These are phyloP conservation scores for Diceros bicornis DNA, from an alignment of 2,797 vertebrate genomes.

Conservation along the genomic window DNA sequence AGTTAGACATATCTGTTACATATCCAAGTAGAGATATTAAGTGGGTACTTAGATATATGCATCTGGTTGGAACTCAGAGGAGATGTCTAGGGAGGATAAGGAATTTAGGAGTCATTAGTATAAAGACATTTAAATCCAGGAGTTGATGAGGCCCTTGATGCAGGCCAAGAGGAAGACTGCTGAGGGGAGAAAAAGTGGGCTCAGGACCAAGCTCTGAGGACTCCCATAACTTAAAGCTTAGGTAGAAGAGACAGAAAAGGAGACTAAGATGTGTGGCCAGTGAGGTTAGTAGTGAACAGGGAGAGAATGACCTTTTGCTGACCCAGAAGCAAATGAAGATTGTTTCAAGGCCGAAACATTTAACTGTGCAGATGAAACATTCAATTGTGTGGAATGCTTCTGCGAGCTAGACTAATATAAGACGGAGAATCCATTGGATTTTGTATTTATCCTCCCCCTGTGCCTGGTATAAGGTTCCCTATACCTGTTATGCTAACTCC, in stretches of 20 bases:
- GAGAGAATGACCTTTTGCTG: background rate
- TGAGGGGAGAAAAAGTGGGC: background rate
- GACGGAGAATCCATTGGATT: background rate
- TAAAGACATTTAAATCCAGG: background rate
- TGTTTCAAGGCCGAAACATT: conserved; percentile 5
- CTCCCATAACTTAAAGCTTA: background rate
- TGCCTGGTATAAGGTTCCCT: background rate
- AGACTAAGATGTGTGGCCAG: background rate
- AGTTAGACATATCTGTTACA: background rate
- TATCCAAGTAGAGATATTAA: background rate
- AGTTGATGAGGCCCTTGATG: background rate
- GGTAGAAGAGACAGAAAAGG: background rate
- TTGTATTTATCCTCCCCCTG: background rate
- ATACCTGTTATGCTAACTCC: background rate
- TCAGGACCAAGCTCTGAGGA: background rate
- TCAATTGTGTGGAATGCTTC: background rate
- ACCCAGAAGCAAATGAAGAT: background rate
- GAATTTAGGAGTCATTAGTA: background rate
- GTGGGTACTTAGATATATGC: background rate
- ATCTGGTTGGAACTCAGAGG: background rate
- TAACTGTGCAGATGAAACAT: background rate
- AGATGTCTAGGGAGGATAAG: background rate
- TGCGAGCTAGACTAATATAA: background rate
- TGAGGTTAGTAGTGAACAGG: background rate
- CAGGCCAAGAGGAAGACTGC: background rate